phyloP scores from a whole-genome alignment of 2,113 vertebrate species.

The Bungarus multicinctus region DNA sequence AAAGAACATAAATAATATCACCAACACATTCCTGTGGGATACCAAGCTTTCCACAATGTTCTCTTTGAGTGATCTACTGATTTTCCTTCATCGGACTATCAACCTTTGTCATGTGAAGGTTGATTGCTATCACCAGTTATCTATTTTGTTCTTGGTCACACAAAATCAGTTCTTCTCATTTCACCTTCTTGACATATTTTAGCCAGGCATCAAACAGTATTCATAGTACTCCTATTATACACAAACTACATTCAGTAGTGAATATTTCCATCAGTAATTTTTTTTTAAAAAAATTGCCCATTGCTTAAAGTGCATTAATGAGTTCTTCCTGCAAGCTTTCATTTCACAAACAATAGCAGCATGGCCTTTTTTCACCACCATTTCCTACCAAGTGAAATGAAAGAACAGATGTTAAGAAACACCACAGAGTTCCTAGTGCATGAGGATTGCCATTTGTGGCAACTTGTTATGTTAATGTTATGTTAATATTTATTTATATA shows the following conservation, averaged over 20 bases:
- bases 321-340: background rate
- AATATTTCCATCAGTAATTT: background rate
- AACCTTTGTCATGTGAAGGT: background rate
- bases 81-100: background rate
- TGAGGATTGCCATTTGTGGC: background rate
- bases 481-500: no score
- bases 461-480: no score
- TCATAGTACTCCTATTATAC: background rate
- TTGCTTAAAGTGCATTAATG: background rate
- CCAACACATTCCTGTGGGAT: background rate
- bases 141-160: background rate
- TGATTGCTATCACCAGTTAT: background rate
- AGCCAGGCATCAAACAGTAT: background rate
- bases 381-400: background rate
- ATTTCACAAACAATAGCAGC: background rate
- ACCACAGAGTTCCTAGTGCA: background rate
- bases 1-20: background rate
- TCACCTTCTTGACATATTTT: background rate
- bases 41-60: background rate
- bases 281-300: background rate
- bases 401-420: background rate
- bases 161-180: background rate
- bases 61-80: background rate
- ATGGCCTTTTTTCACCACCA: background rate
- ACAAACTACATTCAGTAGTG: background rate